Base-by-base conservation (phyloP, 2,113 vertebrate genomes). In the Paraplagusia blochii region DNA sequence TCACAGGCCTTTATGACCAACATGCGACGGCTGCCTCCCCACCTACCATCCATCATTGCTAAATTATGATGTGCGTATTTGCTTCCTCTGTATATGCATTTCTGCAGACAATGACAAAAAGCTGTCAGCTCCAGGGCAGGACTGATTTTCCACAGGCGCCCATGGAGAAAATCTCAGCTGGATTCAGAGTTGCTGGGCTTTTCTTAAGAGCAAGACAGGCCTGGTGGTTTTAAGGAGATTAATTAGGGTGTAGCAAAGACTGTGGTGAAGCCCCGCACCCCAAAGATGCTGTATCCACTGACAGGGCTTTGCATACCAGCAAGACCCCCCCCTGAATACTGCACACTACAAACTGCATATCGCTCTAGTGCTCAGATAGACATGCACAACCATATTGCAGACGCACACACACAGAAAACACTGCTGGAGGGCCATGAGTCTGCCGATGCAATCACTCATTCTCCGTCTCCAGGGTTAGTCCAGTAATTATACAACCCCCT, bases 151-250 rank as follows among this genome's bases (percentile, higher is more conserved):
- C 75, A 66, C 69, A 36, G 75, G 81, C 79, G 81, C 84, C 74
- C 82, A 83, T 75, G 78, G 79, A 85, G 82, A 86, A 82, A 86
- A 82, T 83, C 79, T 79, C 72, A 58, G 68, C 70, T 79, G 76
- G 73, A 82, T 83, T 83, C 80, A 40, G 74, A 80, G 74, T 73
- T 59, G 67, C 64, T 49, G 70, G 66, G 53, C 75, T 84, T 77
- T 80, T 82, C 76, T 73, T 77, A 81, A 80, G 79, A 81, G 76
- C 67, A 76, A 82, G 81, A 85, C 80, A 74, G 83, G 79, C 80
- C 75, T 70, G 46, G 77, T 74, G 74, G 83, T 76, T 85, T 87
- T 87, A 85, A 85, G 85, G 53, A 86, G 85, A 87, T 86, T 88
- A 88, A 88, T 88, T 88, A 87, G 79, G 72, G 80, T 83, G 82